Percentiles rank a stretch among this genome's conserved stretches.
Evolutionary conservation across 2,113 vertebrate genomes (phyloP).

Genomic region (Crotalus helleri): DNA sequence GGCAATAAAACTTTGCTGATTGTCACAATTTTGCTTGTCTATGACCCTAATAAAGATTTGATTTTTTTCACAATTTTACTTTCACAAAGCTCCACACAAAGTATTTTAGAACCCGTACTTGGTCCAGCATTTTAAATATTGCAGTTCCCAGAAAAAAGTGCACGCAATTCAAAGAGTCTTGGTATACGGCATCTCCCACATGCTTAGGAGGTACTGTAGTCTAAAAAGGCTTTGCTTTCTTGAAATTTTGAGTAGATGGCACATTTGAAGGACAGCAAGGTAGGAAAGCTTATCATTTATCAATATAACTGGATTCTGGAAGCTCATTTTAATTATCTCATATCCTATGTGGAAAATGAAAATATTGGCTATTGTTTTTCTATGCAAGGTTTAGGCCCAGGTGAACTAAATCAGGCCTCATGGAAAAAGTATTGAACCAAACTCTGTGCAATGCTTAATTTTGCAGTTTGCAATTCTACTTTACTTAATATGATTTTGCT

Average conservation of each 20-base stretch:
- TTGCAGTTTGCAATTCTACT: no score
- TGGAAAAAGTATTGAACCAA: no score
- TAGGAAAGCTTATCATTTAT: neutral
- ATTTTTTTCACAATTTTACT: neutral
- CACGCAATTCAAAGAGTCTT: neutral
- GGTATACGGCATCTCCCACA: neutral
- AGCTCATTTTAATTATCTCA: neutral
- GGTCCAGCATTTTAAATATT: neutral
- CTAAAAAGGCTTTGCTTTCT: neutral
- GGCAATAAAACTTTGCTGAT: neutral
- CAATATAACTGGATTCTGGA: neutral
- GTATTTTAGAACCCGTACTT: neutral
- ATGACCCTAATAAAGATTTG: neutral
- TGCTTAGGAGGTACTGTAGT: neutral
- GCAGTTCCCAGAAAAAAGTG: neutral
- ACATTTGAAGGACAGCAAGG: neutral
- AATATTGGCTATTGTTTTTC: no score
- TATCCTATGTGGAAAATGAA: neutral
- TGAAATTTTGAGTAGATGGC: neutral
- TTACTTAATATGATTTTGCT: no score
- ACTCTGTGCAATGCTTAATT: no score
- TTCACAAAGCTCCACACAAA: neutral
- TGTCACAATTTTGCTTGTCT: neutral
- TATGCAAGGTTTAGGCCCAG: no score
- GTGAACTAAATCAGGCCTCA: no score